Conservation (phyloP, 2,113 vertebrate genomes). For the Nothocercus nigrocapillus region DNA sequence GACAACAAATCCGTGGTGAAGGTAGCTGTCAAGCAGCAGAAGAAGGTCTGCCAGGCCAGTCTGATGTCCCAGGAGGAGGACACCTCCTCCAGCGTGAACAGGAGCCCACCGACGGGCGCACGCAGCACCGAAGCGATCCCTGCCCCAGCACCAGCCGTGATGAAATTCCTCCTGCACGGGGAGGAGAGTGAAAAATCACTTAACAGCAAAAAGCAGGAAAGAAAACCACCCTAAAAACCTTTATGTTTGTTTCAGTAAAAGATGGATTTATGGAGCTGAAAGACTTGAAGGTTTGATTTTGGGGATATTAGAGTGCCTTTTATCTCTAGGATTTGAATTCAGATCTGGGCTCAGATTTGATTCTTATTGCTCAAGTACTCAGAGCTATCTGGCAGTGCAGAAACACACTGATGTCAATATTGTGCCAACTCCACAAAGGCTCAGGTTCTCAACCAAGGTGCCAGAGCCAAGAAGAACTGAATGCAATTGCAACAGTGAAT, state of each 20-base stretch:
- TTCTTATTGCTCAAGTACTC: not conserved
- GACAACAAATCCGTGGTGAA: constrained; percentile 51
- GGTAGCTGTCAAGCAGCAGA: constrained; percentile 59
- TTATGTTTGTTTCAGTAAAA: no score
- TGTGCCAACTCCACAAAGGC: not conserved
- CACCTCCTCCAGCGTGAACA: constrained; percentile 55
- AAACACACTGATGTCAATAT: not conserved
- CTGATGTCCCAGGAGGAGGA: constrained; percentile 57
- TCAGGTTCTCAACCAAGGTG: not conserved
- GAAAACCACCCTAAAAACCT: not conserved
- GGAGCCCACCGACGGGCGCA: constrained; percentile 8
- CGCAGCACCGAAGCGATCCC: constrained; percentile 12
- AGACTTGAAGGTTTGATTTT: not conserved
- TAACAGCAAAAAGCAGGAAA: accelerated
- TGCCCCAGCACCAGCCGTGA: constrained; percentile 15
- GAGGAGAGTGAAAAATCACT: not conserved
- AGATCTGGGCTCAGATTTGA: not conserved
- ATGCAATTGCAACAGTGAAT: not conserved
- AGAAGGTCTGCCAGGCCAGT: constrained; percentile 64
- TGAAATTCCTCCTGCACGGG: constrained; percentile 34
- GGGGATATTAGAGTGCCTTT: not conserved
- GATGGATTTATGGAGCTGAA: not conserved
- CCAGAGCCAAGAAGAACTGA: not conserved
- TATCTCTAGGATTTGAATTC: not conserved
- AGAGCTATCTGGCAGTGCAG: not conserved